phyloP scores from a whole-genome alignment of 2,888 invertebrate species.

The Ormyrus labotus region DNA sequence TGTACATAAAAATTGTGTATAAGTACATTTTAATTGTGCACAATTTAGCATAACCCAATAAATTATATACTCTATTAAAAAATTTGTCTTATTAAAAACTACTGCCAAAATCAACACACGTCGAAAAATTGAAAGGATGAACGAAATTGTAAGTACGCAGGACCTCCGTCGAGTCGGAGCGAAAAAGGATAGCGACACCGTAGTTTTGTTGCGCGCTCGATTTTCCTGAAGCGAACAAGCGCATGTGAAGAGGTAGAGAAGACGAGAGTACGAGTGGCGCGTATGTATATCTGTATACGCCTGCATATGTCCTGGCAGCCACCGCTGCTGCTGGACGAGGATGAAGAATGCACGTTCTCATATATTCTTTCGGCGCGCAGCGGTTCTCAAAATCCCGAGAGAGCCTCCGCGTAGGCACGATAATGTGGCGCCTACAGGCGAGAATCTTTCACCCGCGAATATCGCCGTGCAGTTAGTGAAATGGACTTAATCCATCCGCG shows the following conservation, averaged over 20 bases:
- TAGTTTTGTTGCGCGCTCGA: conserved; percentile 6
- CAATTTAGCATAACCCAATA: too few relatives aligned
- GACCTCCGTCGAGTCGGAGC: too few relatives aligned
- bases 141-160: too few relatives aligned
- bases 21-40: too few relatives aligned
- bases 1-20: too few relatives aligned
- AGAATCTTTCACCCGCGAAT: neutral
- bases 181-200: too few relatives aligned
- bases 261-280: neutral
- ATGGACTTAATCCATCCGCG: neutral
- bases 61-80: too few relatives aligned
- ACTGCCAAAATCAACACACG: too few relatives aligned
- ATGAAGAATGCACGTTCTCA: conserved; percentile 12
- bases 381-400: conserved; percentile 25
- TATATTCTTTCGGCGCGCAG: neutral
- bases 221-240: conserved; percentile 16
- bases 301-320: neutral
- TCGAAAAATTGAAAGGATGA: too few relatives aligned
- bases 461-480: neutral
- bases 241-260: neutral
- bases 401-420: neutral
- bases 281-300: neutral
- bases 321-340: conserved; percentile 12
- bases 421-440: neutral
- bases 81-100: too few relatives aligned